Evolutionary conservation across 1,140 invertebrate genomes (phyloP).

Genomic region (Drosophila saltans): DNA sequence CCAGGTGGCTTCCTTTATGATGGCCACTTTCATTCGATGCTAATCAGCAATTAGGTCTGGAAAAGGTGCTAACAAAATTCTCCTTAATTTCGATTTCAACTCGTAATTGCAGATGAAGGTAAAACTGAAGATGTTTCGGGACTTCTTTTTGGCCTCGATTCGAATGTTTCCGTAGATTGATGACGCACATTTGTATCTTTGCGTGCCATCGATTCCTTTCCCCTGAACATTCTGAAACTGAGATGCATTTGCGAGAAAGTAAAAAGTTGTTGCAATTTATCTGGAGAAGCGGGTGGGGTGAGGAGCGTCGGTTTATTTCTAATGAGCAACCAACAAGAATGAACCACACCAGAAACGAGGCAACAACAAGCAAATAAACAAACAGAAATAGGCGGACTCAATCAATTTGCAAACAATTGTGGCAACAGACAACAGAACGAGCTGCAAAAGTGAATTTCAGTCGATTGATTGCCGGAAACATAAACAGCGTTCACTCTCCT

Average conservation of each 20-base stretch:
- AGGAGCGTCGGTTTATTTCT: slow-evolving; percentile 45
- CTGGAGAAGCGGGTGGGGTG: background rate
- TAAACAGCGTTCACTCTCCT: slow-evolving; percentile 57
- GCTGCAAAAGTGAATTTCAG: slow-evolving; percentile 45
- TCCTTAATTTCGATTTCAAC: slow-evolving; percentile 17
- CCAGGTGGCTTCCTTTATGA: too few relatives aligned
- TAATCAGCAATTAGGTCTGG: slow-evolving; percentile 61
- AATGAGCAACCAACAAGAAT: slow-evolving; percentile 38
- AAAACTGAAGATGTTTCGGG: slow-evolving; percentile 36
- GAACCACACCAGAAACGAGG: background rate
- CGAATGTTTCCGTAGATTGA: slow-evolving; percentile 23
- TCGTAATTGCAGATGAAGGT: slow-evolving; percentile 12
- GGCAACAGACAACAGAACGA: slow-evolving; percentile 40
- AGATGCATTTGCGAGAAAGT: slow-evolving; percentile 62
- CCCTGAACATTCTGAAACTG: slow-evolving; percentile 19
- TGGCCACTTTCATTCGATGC: slow-evolving; percentile 57
- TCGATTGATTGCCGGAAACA: slow-evolving; percentile 76
- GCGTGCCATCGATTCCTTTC: slow-evolving; percentile 51
- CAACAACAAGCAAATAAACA: background rate
- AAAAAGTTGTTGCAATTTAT: slow-evolving; percentile 20
- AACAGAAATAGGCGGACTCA: slow-evolving; percentile 8
- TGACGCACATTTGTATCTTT: slow-evolving; percentile 41
- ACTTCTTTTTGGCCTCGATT: slow-evolving; percentile 10
- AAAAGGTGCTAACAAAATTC: slow-evolving; percentile 29
- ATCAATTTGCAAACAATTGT: slow-evolving; percentile 57